Conservation (phyloP, 64 coral and sea anemone species). For the Stylophora pistillata region DNA sequence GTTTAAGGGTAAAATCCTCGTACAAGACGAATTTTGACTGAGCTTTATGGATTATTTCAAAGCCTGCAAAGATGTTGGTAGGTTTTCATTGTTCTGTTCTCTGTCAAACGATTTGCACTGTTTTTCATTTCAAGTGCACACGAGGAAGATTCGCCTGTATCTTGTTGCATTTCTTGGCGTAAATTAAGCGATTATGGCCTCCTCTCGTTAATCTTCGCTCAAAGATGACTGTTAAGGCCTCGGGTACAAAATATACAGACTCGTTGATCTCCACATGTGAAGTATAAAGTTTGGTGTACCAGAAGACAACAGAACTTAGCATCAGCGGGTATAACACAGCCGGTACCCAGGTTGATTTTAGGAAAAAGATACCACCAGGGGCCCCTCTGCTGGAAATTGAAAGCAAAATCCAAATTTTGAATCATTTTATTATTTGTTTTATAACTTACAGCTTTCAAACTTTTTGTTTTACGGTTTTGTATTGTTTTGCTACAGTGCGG, state of each 20-base stretch:
- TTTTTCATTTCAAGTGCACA: conserved; percentile 3
- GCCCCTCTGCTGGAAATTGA: not conserved
- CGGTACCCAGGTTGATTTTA: conserved; percentile 1
- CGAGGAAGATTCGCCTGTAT: not conserved
- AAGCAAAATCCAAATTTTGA: conserved; percentile 1
- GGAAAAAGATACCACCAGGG: not conserved
- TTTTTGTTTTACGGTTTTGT: not conserved
- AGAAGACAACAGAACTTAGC: not conserved
- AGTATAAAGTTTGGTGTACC: not conserved
- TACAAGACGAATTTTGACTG: not conserved
- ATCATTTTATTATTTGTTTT: not conserved
- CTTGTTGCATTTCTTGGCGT: not conserved
- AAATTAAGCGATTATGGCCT: not conserved
- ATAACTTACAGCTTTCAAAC: not conserved
- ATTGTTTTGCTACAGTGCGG: not conserved
- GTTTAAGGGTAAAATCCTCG: not conserved
- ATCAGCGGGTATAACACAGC: conserved; percentile 4
- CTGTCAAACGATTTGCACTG: conserved; percentile 11
- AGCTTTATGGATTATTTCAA: not conserved
- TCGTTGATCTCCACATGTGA: not conserved
- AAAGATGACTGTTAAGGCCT: not conserved
- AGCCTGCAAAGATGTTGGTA: conserved; percentile 2
- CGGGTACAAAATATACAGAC: not conserved
- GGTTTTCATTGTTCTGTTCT: not conserved
- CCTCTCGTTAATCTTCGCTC: not conserved